Conservation (phyloP, 2,113 vertebrate genomes). For the Hymenochirus boettgeri region DNA sequence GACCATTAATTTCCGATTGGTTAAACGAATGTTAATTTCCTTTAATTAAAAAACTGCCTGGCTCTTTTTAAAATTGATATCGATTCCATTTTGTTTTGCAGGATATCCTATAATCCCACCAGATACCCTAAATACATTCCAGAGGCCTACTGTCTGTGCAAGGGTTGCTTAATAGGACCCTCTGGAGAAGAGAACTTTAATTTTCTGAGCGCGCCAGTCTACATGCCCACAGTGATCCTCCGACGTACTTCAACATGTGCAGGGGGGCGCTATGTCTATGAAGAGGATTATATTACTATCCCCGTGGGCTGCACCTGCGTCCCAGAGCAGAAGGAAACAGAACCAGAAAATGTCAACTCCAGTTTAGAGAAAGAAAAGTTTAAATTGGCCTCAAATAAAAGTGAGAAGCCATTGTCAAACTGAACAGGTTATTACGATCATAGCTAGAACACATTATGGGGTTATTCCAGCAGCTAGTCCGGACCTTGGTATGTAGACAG, state of each 20-base stretch:
- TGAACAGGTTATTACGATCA: conserved; percentile 14
- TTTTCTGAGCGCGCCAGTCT: conserved; percentile 79
- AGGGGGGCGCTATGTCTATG: conserved; percentile 77
- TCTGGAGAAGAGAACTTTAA: conserved; percentile 68
- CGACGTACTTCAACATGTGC: conserved; percentile 69
- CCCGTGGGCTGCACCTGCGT: conserved; percentile 91
- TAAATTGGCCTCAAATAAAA: conserved; percentile 54
- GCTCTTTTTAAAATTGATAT: too few species aligned
- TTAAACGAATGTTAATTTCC: too few species aligned
- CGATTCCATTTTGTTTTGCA: conserved; percentile 46
- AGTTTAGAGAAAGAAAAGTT: conserved; percentile 60
- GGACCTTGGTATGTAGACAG: neutral
- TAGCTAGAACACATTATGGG: neutral
- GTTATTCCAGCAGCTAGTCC: neutral
- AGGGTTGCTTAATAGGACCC: conserved; percentile 77
- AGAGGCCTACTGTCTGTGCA: conserved; percentile 90
- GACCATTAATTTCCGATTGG: too few species aligned
- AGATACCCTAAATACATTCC: conserved; percentile 86
- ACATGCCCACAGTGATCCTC: conserved; percentile 78
- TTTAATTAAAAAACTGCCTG: too few species aligned
- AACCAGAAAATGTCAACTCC: conserved; percentile 54
- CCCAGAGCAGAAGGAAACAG: conserved; percentile 59
- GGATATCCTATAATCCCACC: conserved; percentile 76
- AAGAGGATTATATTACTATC: conserved; percentile 79
- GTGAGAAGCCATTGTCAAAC: conserved; percentile 46